Base-by-base conservation (phyloP, 2,113 vertebrate species). In the Pantherophis guttatus region DNA sequence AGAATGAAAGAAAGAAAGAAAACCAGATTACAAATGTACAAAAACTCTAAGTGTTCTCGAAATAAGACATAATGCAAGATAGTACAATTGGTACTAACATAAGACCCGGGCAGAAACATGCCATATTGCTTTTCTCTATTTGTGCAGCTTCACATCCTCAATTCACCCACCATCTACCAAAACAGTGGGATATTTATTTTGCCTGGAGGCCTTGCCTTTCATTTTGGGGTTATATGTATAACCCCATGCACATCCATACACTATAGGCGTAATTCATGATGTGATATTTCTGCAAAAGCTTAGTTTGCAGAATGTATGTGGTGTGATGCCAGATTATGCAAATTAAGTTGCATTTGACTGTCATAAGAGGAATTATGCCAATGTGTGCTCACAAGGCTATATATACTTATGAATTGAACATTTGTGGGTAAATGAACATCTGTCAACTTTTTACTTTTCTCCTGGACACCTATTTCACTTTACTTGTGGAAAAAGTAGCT, bases 1-100 rank as follows among this genome's bases (percentile, higher is more conserved):
- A 6, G 5, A 75, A 70, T 1, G 65, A 70, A 75, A 5, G 65
- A 70, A 75, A 5, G 65, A 70, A 70, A 70, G 70, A 81, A 81
- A 81, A 81, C 33, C 19, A 90, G 23, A 3, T 85, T 57, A 92
- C 89, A 55, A 65, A 5, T n/a, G 21, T 48, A 15, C 24, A 48
- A 57, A 39, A 89, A 48, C 4, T 13, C 8, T 5, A 21, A 0
- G 0, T 39, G 8, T 48, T 44, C 39, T 91, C 88, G 44, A 26
- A 57, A 3, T 90, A 17, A 86, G 13, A 33, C 33, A 21, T 81
- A 81, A 81, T 81, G 33, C 70, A 81, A 81, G 17, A 39, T 39
- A 39, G 33, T 81, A 81, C 33, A 81, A 81, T 39, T 81, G 70
- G 17, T 81, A 81, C 33, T 39, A 81, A 39, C 33, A 21, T 89